phyloP scores from a whole-genome alignment of 2,797 vertebrate species.

The Sebastes matsubarae region DNA sequence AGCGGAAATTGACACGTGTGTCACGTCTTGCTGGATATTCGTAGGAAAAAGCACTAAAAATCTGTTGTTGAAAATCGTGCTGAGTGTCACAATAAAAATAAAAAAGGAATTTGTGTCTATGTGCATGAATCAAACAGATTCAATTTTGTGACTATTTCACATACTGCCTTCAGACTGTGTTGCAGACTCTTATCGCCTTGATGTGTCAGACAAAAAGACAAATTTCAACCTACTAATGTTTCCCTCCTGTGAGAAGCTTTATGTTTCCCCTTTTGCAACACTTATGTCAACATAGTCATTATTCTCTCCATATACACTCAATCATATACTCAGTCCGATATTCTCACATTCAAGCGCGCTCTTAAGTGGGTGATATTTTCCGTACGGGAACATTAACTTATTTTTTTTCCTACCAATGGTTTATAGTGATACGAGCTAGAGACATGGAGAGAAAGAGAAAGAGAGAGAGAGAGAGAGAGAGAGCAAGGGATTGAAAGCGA shows the following conservation, averaged over 20 bases:
- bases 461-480: slow-evolving; percentile 6
- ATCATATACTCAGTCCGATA: slow-evolving; percentile 39
- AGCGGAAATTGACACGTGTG: too few species aligned
- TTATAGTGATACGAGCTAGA: slow-evolving; percentile 44
- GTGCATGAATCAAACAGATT: too few species aligned
- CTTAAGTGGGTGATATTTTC: slow-evolving; percentile 65
- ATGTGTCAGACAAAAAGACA: slow-evolving; percentile 8
- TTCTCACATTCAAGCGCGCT: slow-evolving; percentile 41
- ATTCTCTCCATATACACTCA: slow-evolving; percentile 40
- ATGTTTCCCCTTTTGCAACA: slow-evolving; percentile 53
- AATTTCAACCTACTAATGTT: slow-evolving; percentile 36
- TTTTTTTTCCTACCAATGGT: slow-evolving; percentile 46
- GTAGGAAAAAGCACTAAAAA: too few species aligned
- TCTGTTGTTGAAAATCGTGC: too few species aligned
- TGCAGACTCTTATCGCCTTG: background rate
- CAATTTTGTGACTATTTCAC: too few species aligned
- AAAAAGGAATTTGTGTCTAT: too few species aligned
- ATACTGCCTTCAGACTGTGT: too few species aligned
- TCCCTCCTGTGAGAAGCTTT: slow-evolving; percentile 23
- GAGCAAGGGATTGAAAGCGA: slow-evolving; percentile 55
- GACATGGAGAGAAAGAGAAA: background rate
- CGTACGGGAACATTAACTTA: slow-evolving; percentile 46
- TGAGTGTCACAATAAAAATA: too few species aligned
- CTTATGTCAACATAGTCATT: slow-evolving; percentile 32
- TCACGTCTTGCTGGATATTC: too few species aligned